Evolutionary conservation across 2,888 invertebrate genomes (phyloP), one percentile per base, ranked within the genome.

Genomic region (Ophion ventricosus): DNA sequence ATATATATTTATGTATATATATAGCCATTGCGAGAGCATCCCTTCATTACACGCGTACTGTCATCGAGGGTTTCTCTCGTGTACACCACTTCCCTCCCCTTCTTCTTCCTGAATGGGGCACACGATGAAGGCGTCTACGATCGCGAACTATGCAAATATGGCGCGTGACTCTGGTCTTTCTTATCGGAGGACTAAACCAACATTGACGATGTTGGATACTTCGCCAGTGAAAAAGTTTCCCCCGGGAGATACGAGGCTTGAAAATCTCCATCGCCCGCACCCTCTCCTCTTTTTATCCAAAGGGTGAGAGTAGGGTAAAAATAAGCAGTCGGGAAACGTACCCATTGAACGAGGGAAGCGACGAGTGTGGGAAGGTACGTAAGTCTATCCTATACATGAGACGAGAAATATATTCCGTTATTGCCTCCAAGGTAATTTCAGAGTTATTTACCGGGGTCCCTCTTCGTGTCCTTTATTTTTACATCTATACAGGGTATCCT

Each of bases 361-460:
- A 8, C 25, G 5, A 20, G 11, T 29, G 69, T 75, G 64, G 83
- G 83, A 75, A 85, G 80, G 67, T 83, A 72, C 76, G 61, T 61
- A 54, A 59, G 61, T 43, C 72, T 29, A 35, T 10, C 73, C 8
- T 43, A 23, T 1, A 10, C 23, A n/a, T n/a, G 83, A 23, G 69
- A 76, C 66, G 87, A 79, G 87, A 75, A 88, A 89, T 89, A 88
- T 89, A 87, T 76, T 66, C 63, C 67, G 78, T 66, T 77, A 86
- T 87, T 87, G 85, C 84, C 70, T 43, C 57, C 67, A 83, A 76
- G 85, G 86, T 87, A 87, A 67, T 87, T 80, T 84, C 79, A 87
- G 84, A 87, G 85, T 87, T 89, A 88, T 89, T 88, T 88, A 83
- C 87, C 80, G 74, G 81, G 78, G 59, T 66, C 66, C 63, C 82